Base-by-base conservation (phyloP, 1,140 invertebrate species). In the Phymorhynchus buccinoides region DNA sequence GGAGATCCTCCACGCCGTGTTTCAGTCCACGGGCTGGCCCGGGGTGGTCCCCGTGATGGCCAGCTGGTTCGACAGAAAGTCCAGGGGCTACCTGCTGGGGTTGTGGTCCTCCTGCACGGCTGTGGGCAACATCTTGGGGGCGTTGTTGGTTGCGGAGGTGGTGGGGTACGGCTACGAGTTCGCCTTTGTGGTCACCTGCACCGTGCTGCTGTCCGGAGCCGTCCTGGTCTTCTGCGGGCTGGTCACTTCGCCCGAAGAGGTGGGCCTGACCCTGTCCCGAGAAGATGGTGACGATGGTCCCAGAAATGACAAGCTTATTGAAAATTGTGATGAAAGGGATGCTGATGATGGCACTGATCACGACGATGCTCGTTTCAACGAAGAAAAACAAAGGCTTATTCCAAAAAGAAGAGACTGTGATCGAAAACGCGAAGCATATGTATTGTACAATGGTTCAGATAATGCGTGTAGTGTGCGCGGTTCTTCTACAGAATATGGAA, bases 11-110 rank as follows among this genome's bases (percentile, higher is more conserved):
- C 96, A 96, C 62, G 98, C 98, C 56, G 94, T 98, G 52, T 95
- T 96, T 42, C 98, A 99, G 95, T 98, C 97, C 0, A 97, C 97
- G 27, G 98, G 97, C 3, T 97, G 96, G 96, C 96, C 98, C 1
- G 71, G 62, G 18, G 98, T 99, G 0, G 97, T 99, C 0, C 96
- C 98, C 41, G 95, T 97, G 1, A 96, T 99, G 75, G 97, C 96
- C 32, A 97, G 99, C 91, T 99, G 98, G 98, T 99, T 98, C 94
- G 97, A 97, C 9, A 97, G 97, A 94, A 95, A 95, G 62, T 94
- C 94, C 89, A 92, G 94, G 32, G 94, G 94, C 14, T 89, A 94
- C 35, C 87, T 94, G 9, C 90, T 94, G 80, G 94, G 94, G 39
- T 56, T 94, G 4, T 95, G 94, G 94, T 93, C 93, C 84, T 90